Percentiles rank a stretch among this genome's conserved stretches.
Conservation (phyloP, 2,113 vertebrate species). For the Trichechus manatus region DNA sequence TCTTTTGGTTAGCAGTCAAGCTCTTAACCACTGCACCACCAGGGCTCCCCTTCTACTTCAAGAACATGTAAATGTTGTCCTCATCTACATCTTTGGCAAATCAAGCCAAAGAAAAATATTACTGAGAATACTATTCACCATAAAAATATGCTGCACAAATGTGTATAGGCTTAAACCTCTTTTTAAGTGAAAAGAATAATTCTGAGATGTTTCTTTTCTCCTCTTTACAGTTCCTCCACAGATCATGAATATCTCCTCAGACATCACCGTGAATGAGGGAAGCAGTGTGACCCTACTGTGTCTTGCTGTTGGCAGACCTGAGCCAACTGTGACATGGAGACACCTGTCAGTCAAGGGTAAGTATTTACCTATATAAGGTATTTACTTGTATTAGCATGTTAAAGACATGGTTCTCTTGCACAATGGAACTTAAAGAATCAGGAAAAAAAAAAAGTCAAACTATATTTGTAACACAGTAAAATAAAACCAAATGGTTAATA, state of each 20-base stretch:
- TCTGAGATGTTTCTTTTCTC: neutral
- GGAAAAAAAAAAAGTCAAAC: neutral
- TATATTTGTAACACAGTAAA: neutral
- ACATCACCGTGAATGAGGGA: conserved; percentile 97
- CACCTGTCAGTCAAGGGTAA: conserved; percentile 94
- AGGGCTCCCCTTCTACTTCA: no score
- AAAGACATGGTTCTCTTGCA: neutral
- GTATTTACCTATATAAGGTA: conserved; percentile 49
- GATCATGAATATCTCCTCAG: conserved; percentile 96
- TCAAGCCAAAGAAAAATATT: neutral
- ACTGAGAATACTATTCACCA: neutral
- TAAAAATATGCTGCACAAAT: neutral
- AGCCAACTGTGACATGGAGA: conserved; percentile 95
- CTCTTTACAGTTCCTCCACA: conserved; percentile 93
- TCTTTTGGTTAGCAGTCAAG: no score
- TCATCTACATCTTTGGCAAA: neutral
- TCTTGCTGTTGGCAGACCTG: conserved; percentile 95
- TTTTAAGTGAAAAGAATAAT: neutral
- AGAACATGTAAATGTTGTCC: neutral
- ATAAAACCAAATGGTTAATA: neutral
- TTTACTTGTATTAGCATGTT: fast-evolving
- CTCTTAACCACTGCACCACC: no score
- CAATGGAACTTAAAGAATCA: neutral
- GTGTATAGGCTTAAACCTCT: neutral
- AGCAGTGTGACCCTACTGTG: conserved; percentile 96